A percentile compares a stretch with the other conserved stretches of the same genome.
These are phyloP conservation scores for Dascyllus trimaculatus DNA, from an alignment of 2,113 vertebrate genomes.

Conservation along the genomic window DNA sequence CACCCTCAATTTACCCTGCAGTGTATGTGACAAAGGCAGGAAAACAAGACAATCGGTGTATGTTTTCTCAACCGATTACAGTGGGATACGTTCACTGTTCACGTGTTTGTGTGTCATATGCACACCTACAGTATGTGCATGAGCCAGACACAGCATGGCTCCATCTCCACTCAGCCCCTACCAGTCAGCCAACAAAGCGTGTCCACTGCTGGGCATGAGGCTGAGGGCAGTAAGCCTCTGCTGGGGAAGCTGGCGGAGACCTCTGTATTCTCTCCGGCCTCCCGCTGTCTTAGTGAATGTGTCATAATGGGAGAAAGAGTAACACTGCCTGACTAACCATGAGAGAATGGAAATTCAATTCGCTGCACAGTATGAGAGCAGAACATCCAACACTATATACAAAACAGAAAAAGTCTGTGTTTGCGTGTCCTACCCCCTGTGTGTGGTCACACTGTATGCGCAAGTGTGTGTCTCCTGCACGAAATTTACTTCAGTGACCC, in stretches of 20 bases:
- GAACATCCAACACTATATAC: constrained; percentile 47
- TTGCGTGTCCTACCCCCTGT: neutral
- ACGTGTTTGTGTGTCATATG: neutral
- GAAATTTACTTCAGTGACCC: constrained; percentile 35
- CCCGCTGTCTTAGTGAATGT: constrained; percentile 55
- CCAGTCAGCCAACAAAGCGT: constrained; percentile 37
- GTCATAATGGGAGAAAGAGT: constrained; percentile 54
- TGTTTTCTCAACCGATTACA: constrained; percentile 22
- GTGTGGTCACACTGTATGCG: constrained; percentile 3
- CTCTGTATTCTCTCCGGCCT: constrained; percentile 40
- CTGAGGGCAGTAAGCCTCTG: constrained; percentile 25
- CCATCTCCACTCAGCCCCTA: constrained; percentile 12
- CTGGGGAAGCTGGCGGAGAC: constrained; percentile 38
- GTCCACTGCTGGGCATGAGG: constrained; percentile 35
- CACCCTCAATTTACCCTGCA: constrained; percentile 36
- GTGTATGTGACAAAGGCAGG: constrained; percentile 17
- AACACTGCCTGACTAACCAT: constrained; percentile 59
- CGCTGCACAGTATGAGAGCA: constrained; percentile 35
- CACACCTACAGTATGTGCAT: constrained; percentile 6
- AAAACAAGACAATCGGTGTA: constrained; percentile 38
- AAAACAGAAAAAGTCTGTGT: constrained; percentile 36
- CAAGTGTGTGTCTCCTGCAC: constrained; percentile 1
- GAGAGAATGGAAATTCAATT: constrained; percentile 65
- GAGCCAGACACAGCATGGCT: constrained; percentile 24
- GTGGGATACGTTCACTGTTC: neutral